These are phyloP conservation scores for Dioctria rufipes DNA, from an alignment of 2,888 invertebrate species.

Conservation along the genomic window DNA sequence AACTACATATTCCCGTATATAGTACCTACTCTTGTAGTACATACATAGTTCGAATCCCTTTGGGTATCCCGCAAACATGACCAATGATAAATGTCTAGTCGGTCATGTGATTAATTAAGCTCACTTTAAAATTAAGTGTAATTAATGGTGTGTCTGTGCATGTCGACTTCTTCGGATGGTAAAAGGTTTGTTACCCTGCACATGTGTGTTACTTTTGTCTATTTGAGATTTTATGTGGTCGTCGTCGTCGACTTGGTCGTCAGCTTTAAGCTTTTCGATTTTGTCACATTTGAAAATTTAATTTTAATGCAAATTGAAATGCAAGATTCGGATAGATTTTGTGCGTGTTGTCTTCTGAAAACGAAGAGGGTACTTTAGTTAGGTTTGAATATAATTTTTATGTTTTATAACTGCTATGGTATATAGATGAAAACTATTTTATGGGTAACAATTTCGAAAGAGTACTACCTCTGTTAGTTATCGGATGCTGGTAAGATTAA, in stretches of 20 bases:
- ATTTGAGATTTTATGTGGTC: not conserved
- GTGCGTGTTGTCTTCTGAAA: too few relatives aligned
- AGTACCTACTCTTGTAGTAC: not conserved
- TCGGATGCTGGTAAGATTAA: too few relatives aligned
- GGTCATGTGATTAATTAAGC: slow-evolving; percentile 59
- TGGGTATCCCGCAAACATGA: slow-evolving; percentile 56
- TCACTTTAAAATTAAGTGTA: slow-evolving; percentile 58
- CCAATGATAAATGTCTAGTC: slow-evolving; percentile 59
- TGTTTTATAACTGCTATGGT: too few relatives aligned
- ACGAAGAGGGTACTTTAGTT: too few relatives aligned
- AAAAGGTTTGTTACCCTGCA: slow-evolving; percentile 44
- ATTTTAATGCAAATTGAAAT: too few relatives aligned
- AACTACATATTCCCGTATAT: not conserved
- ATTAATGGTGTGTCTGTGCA: slow-evolving; percentile 57
- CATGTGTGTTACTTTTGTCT: slow-evolving; percentile 30
- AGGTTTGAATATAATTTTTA: too few relatives aligned
- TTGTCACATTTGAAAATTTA: too few relatives aligned
- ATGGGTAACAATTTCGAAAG: too few relatives aligned
- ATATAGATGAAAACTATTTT: too few relatives aligned
- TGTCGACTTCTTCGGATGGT: slow-evolving; percentile 11
- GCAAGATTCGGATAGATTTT: too few relatives aligned
- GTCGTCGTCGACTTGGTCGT: not conserved
- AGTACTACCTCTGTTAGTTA: too few relatives aligned
- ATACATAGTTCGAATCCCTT: slow-evolving; percentile 44
- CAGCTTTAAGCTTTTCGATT: slow-evolving; percentile 6